phyloP scores from a whole-genome alignment of 2,113 vertebrate species.

The Chamaetylas fuelleborni region DNA sequence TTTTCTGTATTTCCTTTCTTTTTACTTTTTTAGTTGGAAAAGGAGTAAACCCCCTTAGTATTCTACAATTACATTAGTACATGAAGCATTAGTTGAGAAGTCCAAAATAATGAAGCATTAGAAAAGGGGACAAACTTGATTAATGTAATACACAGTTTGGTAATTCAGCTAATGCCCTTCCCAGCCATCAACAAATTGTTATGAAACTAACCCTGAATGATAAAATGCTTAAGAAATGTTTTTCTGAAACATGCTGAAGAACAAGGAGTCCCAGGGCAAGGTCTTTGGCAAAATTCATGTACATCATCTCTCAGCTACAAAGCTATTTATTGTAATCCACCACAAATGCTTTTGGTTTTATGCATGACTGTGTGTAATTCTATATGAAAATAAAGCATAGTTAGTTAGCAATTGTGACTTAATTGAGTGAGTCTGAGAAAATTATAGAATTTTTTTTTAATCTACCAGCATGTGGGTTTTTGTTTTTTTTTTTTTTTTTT shows the following conservation, averaged over 20 bases:
- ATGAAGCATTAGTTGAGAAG: background rate
- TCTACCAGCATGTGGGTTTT: rapidly evolving
- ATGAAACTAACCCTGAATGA: background rate
- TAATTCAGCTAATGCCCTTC: background rate
- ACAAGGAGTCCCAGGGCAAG: background rate
- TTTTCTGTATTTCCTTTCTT: background rate
- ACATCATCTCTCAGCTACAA: background rate
- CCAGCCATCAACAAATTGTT: background rate
- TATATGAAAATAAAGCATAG: background rate
- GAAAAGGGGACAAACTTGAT: background rate
- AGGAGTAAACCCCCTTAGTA: background rate
- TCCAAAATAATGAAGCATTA: background rate
- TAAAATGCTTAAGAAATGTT: background rate
- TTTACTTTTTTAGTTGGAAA: background rate
- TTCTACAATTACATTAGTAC: background rate
- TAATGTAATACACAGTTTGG: background rate
- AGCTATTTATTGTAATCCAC: background rate
- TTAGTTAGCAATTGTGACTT: background rate
- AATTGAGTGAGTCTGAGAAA: background rate
- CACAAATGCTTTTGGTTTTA: background rate
- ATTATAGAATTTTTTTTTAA: background rate
- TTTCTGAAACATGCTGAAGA: background rate
- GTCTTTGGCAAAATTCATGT: background rate
- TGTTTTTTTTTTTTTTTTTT: background rate
- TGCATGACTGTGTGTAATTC: background rate